Percentiles rank a stretch among this genome's conserved stretches.
Evolutionary conservation across 2,888 invertebrate species (phyloP).

Genomic region (Idaea straminata): DNA sequence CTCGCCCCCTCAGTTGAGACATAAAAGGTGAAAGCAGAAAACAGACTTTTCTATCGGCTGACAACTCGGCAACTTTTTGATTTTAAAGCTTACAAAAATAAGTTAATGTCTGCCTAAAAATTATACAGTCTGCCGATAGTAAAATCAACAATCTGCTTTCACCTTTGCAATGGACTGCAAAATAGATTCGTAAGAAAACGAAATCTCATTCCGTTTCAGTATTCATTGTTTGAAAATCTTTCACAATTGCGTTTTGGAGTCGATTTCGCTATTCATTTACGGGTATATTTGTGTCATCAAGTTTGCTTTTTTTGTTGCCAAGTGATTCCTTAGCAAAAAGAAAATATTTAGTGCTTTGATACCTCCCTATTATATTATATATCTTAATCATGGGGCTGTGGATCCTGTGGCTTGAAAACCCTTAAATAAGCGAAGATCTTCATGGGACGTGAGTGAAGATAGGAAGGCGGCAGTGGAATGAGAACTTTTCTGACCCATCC

Average conservation of each 20-base stretch:
- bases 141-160: constrained; percentile 20
- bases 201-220: constrained; percentile 61
- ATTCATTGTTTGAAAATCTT: constrained; percentile 64
- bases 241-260: constrained; percentile 67
- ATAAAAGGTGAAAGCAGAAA: background rate
- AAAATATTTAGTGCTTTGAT: too few relatives aligned
- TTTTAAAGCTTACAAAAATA: too few relatives aligned
- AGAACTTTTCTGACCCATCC: too few relatives aligned
- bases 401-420: too few relatives aligned
- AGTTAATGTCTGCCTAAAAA: background rate
- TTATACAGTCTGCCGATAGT: background rate
- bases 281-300: constrained; percentile 28
- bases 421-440: too few relatives aligned
- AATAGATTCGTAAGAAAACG: constrained; percentile 66
- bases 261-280: constrained; percentile 49
- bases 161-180: constrained; percentile 49
- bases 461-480: too few relatives aligned
- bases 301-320: background rate
- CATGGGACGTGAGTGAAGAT: too few relatives aligned
- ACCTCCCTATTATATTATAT: too few relatives aligned
- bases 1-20: constrained; percentile 29
- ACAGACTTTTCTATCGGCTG: background rate
- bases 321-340: background rate
- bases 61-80: background rate
- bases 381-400: too few relatives aligned